Base-by-base conservation (phyloP, 2,888 invertebrate genomes). In the Agrotis ipsilon region DNA sequence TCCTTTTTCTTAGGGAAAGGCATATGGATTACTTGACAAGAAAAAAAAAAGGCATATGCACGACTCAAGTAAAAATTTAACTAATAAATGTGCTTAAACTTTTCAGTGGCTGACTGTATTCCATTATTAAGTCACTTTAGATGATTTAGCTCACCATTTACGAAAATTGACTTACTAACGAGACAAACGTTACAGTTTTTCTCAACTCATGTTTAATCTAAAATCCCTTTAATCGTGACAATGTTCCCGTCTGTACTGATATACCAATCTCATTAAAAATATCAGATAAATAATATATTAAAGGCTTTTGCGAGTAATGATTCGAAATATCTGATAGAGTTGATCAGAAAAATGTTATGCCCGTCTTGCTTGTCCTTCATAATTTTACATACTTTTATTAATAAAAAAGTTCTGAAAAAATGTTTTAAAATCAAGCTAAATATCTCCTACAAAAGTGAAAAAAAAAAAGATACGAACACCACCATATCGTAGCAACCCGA, bases 91-190 rank as follows among this genome's bases (percentile, higher is more conserved):
- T 72, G 49, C 49, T 61, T 61, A 32, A 45, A 4, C 24, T 62
- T 73, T 62, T 73, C 51, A 39, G 62, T 62, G 14, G 18, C 18
- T 52, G 24, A 43, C 39, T 54, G 45, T 24, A 54, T 75, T 75
- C 48, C 46, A 75, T 54, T 65, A 27, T 65, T 27, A 39, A 54
- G 19, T 46, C 19, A 48, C 13, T 21, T 32, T 21, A 14, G 6
- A 39, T 39, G 18, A 46, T 69, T 9, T 39, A 39, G 21, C 39
- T 39, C 21, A 66, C 39, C n/a, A 13, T 39, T 32, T 24, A 68
- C 16, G 24, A 19, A 54, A 64, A 54, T 49, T 18, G 19, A 18
- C 55, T 24, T 43, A 75, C 21, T 45, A 19, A 6, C n/a, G 16
- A 16, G 48, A n/a, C 27, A 74, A 48, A 14, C 14, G 5, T 48